phyloP scores from a whole-genome alignment of 2,113 vertebrate genomes.

The Mirounga angustirostris region DNA sequence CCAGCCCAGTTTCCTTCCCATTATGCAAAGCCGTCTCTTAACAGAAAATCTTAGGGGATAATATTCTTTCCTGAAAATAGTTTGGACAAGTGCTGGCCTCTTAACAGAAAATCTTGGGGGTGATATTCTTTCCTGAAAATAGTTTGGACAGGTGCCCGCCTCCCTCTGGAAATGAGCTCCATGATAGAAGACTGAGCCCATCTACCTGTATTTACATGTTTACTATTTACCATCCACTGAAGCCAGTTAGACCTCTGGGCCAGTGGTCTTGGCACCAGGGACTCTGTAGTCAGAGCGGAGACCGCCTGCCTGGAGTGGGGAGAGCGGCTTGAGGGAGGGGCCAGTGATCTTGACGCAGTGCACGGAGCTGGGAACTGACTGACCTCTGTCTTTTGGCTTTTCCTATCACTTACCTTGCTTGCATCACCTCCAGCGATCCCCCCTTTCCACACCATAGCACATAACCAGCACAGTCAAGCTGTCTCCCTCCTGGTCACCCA shows the following conservation, averaged over 20 bases:
- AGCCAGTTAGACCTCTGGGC: background rate
- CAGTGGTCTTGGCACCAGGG: background rate
- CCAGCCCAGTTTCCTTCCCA: background rate
- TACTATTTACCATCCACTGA: background rate
- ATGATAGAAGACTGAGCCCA: background rate
- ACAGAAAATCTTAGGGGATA: background rate
- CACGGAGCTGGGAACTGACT: background rate
- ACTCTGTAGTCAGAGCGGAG: background rate
- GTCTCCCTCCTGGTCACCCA: background rate
- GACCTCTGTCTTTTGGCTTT: background rate
- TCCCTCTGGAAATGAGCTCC: background rate
- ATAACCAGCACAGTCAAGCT: background rate
- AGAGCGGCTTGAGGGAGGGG: background rate
- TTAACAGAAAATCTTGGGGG: background rate
- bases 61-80: background rate
- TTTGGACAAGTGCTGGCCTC: background rate
- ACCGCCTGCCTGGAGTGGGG: background rate
- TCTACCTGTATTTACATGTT: background rate
- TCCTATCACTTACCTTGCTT: background rate
- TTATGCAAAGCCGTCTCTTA: background rate
- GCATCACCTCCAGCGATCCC: background rate
- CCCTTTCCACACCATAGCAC: fast-evolving
- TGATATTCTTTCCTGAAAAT: background rate
- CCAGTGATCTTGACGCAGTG: background rate
- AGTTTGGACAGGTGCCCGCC: background rate